Evolutionary conservation across 2,888 invertebrate genomes (phyloP).

Genomic region (Merodon equestris): DNA sequence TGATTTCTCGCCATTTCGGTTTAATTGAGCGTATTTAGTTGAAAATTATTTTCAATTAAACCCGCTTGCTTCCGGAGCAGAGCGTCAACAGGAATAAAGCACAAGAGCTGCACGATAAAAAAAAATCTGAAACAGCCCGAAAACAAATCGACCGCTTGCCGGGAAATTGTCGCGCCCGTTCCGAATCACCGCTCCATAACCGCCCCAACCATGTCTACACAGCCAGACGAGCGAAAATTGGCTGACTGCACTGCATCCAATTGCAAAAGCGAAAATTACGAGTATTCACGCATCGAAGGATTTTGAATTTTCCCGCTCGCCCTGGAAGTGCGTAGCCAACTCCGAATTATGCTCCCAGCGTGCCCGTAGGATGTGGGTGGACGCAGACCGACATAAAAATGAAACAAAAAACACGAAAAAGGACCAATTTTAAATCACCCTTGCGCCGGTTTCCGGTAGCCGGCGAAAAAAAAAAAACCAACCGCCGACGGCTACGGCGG

Average conservation of each 20-base stretch:
- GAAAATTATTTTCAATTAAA: conserved; percentile 66
- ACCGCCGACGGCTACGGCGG: conserved; percentile 3
- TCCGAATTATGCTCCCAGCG: conserved; percentile 34
- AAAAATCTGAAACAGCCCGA: not conserved
- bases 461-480: not conserved
- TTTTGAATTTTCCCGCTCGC: conserved; percentile 24
- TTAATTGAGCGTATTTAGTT: conserved; percentile 64
- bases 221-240: conserved; percentile 33
- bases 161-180: not conserved
- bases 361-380: not conserved
- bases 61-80: conserved; percentile 24
- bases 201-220: conserved; percentile 16
- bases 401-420: not conserved
- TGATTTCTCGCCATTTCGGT: conserved; percentile 8
- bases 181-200: too few species aligned
- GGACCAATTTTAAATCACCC: conserved; percentile 8
- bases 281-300: conserved; percentile 47
- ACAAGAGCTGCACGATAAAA: too few species aligned
- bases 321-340: conserved; percentile 50
- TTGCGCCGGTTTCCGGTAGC: conserved; percentile 25
- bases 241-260: conserved; percentile 31
- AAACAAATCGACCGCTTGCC: conserved; percentile 40
- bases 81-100: too few species aligned
- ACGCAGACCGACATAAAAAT: not conserved
- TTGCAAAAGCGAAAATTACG: conserved; percentile 45